Evolutionary conservation across 2,113 vertebrate species (phyloP).

Genomic region (Tychaedon coryphoeus): DNA sequence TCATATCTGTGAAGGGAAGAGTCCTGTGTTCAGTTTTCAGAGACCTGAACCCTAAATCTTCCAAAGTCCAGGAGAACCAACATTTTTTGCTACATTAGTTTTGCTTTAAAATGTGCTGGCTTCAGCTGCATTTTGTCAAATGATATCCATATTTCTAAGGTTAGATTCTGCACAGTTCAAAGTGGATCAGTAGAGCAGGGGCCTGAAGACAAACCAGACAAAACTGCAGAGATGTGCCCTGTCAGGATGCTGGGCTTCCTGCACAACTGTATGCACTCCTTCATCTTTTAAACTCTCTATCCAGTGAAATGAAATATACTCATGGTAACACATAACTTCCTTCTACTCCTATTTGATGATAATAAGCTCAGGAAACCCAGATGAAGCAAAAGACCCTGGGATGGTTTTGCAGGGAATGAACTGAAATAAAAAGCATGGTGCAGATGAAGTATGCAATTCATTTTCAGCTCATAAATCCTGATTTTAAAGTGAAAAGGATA

Average conservation of each 20-base stretch:
- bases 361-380: background rate
- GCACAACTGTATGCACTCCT: background rate
- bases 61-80: background rate
- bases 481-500: slow-evolving; percentile 21
- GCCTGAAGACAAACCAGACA: background rate
- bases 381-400: background rate
- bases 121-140: background rate
- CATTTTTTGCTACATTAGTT: background rate
- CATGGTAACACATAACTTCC: background rate
- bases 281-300: background rate
- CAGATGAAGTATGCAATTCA: background rate
- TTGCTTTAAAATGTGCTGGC: background rate
- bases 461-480: slow-evolving; percentile 47
- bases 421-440: background rate
- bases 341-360: background rate
- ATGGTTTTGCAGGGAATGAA: background rate
- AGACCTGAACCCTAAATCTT: background rate
- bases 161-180: background rate
- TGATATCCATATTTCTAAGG: background rate
- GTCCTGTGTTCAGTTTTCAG: background rate
- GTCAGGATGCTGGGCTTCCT: background rate
- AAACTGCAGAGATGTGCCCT: background rate
- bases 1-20: background rate
- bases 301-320: background rate
- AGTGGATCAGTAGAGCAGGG: background rate